Conservation (phyloP, 2,888 invertebrate species). For the Clunio marinus region DNA sequence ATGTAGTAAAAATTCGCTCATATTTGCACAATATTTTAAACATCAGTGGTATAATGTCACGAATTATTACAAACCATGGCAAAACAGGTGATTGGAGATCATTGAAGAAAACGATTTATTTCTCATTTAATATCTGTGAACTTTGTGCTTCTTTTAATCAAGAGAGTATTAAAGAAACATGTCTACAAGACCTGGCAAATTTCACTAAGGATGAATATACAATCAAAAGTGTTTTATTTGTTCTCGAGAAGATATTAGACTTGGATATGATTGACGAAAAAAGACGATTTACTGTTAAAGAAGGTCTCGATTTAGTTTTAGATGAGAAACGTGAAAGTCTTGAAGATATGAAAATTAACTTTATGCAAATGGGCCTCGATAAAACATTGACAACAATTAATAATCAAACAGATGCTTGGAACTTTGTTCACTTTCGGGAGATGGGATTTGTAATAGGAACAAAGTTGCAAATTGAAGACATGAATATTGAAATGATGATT, state of each 20-base stretch:
- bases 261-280: constrained; percentile 40
- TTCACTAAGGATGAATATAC: constrained; percentile 9
- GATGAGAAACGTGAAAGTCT: constrained; percentile 40
- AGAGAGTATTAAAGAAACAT: not conserved
- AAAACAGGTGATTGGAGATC: constrained; percentile 40
- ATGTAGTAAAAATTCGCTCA: constrained; percentile 34
- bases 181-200: constrained; percentile 38
- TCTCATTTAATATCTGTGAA: constrained; percentile 40
- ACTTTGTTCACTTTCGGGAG: constrained; percentile 41
- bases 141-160: constrained; percentile 29
- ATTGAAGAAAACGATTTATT: constrained; percentile 40
- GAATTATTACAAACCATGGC: constrained; percentile 39
- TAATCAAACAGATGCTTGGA: constrained; percentile 31
- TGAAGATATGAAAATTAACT: constrained; percentile 38
- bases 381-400: constrained; percentile 14
- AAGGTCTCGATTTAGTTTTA: constrained; percentile 40
- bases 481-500: not conserved
- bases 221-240: constrained; percentile 39
- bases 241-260: constrained; percentile 41
- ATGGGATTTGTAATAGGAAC: constrained; percentile 41
- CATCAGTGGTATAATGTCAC: constrained; percentile 39
- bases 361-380: constrained; percentile 24
- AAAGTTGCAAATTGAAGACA: not conserved
- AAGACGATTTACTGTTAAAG: constrained; percentile 40
- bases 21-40: constrained; percentile 40